These are phyloP conservation scores for Clitarchus hookeri DNA, from an alignment of 2,888 invertebrate species.

Conservation along the genomic window DNA sequence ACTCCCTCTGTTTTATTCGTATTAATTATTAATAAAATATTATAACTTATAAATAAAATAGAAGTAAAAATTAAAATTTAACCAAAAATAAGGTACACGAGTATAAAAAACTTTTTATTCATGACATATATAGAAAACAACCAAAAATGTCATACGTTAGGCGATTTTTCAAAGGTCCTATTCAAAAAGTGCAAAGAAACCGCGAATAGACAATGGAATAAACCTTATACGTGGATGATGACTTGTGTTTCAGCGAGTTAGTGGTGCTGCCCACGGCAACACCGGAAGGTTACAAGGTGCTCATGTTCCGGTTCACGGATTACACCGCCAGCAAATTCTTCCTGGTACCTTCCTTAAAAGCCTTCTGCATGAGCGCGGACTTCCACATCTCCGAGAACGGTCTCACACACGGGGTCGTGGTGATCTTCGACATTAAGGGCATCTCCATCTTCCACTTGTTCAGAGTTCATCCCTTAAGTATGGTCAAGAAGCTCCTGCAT, in stretches of 20 bases:
- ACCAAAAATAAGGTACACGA: no score
- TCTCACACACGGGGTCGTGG: conserved; percentile 46
- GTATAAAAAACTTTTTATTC: no score
- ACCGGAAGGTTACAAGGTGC: conserved; percentile 47
- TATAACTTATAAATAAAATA: no score
- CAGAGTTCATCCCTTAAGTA: conserved; percentile 43
- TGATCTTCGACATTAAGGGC: conserved; percentile 49
- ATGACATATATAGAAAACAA: no score
- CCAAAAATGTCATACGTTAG: no score
- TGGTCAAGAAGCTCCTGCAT: conserved; percentile 47
- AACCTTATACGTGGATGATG: background rate
- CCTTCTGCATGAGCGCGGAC: conserved; percentile 49
- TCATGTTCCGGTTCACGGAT: conserved; percentile 48
- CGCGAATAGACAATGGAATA: no score
- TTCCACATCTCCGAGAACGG: conserved; percentile 48
- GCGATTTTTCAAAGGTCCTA: no score
- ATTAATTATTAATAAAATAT: no score
- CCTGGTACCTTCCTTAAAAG: conserved; percentile 45
- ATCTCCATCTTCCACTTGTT: conserved; percentile 47
- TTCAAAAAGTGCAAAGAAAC: no score
- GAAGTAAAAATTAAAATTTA: no score
- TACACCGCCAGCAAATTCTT: conserved; percentile 46
- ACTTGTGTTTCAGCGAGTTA: conserved; percentile 44
- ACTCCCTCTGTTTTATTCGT: no score
- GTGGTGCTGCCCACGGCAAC: conserved; percentile 44